Conservation (phyloP, 2,797 vertebrate species). For the Neosalanx taihuensis region DNA sequence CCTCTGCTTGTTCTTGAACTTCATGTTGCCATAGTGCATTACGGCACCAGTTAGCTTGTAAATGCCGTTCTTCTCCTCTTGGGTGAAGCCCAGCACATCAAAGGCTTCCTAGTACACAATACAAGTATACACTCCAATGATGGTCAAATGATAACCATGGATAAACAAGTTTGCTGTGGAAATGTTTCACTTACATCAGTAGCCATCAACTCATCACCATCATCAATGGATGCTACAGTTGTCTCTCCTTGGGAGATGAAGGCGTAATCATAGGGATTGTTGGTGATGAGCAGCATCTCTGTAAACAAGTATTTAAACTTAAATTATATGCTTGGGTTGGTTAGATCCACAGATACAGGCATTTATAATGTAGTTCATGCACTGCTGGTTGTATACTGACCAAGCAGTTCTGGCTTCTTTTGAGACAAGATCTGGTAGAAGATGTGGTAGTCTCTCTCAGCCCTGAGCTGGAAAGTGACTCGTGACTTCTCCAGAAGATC, state of each 20-base stretch:
- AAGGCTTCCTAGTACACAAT: no score
- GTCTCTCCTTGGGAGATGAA: constrained; percentile 90
- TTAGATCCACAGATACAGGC: not conserved
- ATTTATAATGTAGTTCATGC: not conserved
- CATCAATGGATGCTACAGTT: constrained; percentile 84
- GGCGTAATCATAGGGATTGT: constrained; percentile 87
- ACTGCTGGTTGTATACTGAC: constrained; percentile 37
- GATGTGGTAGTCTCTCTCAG: constrained; percentile 87
- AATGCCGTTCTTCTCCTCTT: no score
- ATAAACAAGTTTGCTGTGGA: constrained; percentile 64
- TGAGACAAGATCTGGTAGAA: constrained; percentile 89
- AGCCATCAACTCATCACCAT: constrained; percentile 84
- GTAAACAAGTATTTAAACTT: not conserved
- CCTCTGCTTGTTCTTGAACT: no score
- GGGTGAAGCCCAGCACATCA: no score
- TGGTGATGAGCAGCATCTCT: constrained; percentile 90
- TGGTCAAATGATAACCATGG: constrained; percentile 78
- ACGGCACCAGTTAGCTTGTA: no score
- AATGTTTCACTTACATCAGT: constrained; percentile 77
- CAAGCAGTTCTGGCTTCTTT: constrained; percentile 84
- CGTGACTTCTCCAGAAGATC: constrained; percentile 87
- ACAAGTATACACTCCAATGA: constrained; percentile 27
- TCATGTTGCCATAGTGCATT: no score
- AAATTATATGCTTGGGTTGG: not conserved
- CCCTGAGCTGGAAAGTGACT: constrained; percentile 81